Evolutionary conservation across 2,888 invertebrate genomes (phyloP).

Genomic region (Cylloceria caligata): DNA sequence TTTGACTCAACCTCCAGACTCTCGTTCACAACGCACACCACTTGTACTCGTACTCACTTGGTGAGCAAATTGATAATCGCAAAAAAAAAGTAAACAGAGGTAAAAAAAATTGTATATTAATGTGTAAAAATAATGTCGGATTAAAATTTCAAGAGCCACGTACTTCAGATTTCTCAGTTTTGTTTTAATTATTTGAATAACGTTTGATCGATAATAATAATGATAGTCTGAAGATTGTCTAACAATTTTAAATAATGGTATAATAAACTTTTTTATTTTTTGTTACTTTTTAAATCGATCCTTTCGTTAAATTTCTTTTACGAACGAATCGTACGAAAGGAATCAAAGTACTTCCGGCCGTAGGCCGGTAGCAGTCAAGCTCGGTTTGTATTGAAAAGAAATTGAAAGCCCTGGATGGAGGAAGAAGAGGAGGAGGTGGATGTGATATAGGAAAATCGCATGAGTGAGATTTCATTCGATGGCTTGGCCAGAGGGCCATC

Average conservation of each 20-base stretch:
- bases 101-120: not conserved
- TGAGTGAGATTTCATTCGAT: slow-evolving; percentile 38
- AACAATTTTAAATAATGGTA: not conserved
- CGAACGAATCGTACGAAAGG: slow-evolving; percentile 16
- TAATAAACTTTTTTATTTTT: too few relatives aligned
- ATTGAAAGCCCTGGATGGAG: too few relatives aligned
- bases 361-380: not conserved
- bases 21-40: not conserved
- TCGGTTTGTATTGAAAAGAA: slow-evolving; percentile 18
- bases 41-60: not conserved
- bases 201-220: not conserved
- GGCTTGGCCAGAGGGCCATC: not conserved
- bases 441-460: not conserved
- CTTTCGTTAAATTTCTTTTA: not conserved
- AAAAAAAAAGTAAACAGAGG: not conserved
- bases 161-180: not conserved
- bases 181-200: not conserved
- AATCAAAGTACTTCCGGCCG: slow-evolving; percentile 36
- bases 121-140: not conserved
- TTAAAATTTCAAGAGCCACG: not conserved
- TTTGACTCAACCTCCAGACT: slow-evolving; percentile 5
- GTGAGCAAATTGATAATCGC: slow-evolving; percentile 3
- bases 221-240: not conserved
- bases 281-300: not conserved
- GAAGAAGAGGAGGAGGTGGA: too few relatives aligned